Evolutionary conservation across 64 coral and sea anemone genomes (phyloP), one percentile per base, ranked within the genome.

Genomic region (Cladopsammia gracilis): DNA sequence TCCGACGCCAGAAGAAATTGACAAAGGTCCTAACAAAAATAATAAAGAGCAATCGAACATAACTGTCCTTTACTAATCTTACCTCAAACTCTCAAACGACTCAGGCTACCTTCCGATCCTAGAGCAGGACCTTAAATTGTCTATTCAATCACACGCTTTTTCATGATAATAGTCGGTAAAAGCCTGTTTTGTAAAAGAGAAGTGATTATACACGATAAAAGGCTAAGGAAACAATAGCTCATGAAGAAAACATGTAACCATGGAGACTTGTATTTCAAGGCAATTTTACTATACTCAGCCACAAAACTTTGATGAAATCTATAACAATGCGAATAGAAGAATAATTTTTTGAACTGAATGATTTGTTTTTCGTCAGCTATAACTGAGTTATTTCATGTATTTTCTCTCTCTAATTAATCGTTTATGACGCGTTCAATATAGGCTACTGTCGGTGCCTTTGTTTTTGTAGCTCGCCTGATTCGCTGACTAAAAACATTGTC

Each of bases 181-280:
- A 5, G 61, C 61, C 44, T 84, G 61, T 84, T 84, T 84, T 84
- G 45, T 56, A 56, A 67, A 84, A 84, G 62, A 61, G 57, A 24
- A 65, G 47, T 75, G 45, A 84, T 49, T 84, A 84, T 64, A 64
- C 44, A 84, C 62, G 80, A 84, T 84, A 84, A 84, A 84, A 84
- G 80, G 80, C 80, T 23, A 50, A 15, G 62, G 24, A 48, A 84
- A 84, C 80, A 84, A 84, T 84, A 49, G 80, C 58, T 22, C 58
- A 16, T 49, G 20, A n/a, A 7, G 77, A 80, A 80, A 59, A 80
- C 14, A 80, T 4, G 4, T 80, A 6, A 2, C 77, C 44, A 18
- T 60, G 61, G 58, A 6, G 10, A 84, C 44, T 20, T 16, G 19
- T 8, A 20, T 49, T 67, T 14, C 18, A 7, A 5, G 15, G 4